Evolutionary conservation across 2,888 invertebrate genomes (phyloP).

Genomic region (Ischnus inquisitorius): DNA sequence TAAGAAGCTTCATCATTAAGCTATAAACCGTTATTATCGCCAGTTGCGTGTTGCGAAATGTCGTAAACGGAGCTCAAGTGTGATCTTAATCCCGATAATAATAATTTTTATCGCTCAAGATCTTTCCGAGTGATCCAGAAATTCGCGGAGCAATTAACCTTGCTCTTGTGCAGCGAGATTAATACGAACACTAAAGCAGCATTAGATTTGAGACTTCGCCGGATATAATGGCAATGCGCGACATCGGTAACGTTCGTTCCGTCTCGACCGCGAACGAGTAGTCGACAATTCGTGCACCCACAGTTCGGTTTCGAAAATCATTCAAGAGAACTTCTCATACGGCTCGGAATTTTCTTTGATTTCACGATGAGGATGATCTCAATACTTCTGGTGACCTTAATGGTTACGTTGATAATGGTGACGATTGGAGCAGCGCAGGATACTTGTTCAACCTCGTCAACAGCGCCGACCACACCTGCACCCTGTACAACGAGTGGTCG

Average conservation of each 20-base stretch:
- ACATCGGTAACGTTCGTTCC: background rate
- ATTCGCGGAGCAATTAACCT: background rate
- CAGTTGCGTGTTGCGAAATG: background rate
- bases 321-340: background rate
- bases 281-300: background rate
- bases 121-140: background rate
- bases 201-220: background rate
- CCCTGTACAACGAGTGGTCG: slow-evolving; percentile 7
- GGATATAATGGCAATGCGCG: background rate
- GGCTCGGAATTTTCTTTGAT: background rate
- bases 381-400: background rate
- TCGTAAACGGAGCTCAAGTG: background rate
- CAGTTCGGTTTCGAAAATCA: background rate
- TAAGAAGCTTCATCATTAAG: no score
- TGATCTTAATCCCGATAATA: background rate
- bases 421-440: no score
- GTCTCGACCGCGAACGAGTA: background rate
- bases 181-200: background rate
- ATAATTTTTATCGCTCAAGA: background rate
- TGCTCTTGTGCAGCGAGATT: background rate
- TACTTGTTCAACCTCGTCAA: background rate
- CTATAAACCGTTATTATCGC: background rate
- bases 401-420: no score
- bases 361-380: background rate
- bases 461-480: background rate